These are phyloP conservation scores for Automeris io DNA, from an alignment of 2,888 invertebrate genomes.

Conservation along the genomic window DNA sequence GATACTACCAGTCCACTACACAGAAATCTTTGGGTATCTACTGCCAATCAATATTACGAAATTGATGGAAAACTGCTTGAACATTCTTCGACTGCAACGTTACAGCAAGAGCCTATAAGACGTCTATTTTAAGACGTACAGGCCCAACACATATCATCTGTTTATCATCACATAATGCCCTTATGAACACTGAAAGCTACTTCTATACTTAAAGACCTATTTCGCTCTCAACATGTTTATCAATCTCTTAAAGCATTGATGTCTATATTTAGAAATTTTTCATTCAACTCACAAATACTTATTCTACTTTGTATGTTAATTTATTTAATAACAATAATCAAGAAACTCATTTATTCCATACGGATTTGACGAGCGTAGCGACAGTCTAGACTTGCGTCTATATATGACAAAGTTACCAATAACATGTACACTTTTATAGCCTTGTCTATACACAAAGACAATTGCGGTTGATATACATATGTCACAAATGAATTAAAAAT, in stretches of 20 bases:
- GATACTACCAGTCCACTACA: too few relatives aligned
- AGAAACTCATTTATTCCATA: background rate
- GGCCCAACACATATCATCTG: constrained; percentile 1
- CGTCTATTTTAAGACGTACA: background rate
- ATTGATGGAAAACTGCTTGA: too few relatives aligned
- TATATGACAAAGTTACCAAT: background rate
- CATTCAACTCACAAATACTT: background rate
- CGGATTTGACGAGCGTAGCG: background rate
- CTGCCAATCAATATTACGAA: too few relatives aligned
- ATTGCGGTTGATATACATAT: background rate
- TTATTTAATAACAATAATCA: too few relatives aligned
- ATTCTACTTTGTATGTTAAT: too few relatives aligned
- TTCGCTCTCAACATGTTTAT: background rate
- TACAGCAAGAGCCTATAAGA: background rate
- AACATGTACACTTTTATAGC: background rate
- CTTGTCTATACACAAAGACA: background rate
- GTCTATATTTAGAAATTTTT: background rate
- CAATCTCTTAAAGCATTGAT: background rate
- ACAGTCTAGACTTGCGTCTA: background rate
- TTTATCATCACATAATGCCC: constrained; percentile 1
- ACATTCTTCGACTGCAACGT: background rate
- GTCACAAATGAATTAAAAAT: background rate
- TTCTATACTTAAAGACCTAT: background rate
- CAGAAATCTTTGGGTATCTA: too few relatives aligned
- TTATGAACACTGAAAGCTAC: background rate